Evolutionary conservation across 2,113 vertebrate species (phyloP), one percentile per base, ranked within the genome.

Genomic region (Gila orcuttii): DNA sequence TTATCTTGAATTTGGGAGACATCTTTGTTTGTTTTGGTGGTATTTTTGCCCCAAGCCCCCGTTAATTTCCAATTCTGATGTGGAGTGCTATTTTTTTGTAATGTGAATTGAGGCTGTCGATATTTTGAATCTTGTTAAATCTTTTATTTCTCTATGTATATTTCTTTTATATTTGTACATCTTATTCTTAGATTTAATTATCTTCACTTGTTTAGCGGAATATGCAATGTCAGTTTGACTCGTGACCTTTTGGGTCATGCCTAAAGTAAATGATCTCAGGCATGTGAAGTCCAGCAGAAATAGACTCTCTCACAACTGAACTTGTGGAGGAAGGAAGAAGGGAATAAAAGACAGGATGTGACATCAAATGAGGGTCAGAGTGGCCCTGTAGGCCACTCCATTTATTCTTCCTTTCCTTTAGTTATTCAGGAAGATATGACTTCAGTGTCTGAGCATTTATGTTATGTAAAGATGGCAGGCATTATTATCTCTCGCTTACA

Each of bases 281-380:
- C 23, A 64, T n/a, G 36, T 42, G 23, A 8, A 62, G 45, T 12
- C 25, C 45, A 68, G n/a, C 60, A 68, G 57, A 80, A 80, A 64
- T 80, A 25, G 57, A 62, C 33, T 47, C 78, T 62, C 21, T 45
- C 17, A 42, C 36, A 69, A 28, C 62, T 50, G 42, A 68, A 50
- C 25, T 7, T 36, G 28, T n/a, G 68, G 3, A 64, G 69, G 69
- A 76, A 77, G 71, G 79, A 83, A 55, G 39, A 42, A 8, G 17
- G 17, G n/a, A 19, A 31, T 82, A 57, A 82, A 68, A 66, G 79
- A 66, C 66, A 86, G 52, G 79, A 86, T 68, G 71, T 86, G 85
- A 83, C 79, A 76, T 82, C 71, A 83, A 10, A 55, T 23, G 13
- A 13, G 33, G 55, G 15, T 75, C 15, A 60, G 57, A 28, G 77